Base-by-base conservation (phyloP, 2,797 vertebrate genomes). In the Hirundo rustica region DNA sequence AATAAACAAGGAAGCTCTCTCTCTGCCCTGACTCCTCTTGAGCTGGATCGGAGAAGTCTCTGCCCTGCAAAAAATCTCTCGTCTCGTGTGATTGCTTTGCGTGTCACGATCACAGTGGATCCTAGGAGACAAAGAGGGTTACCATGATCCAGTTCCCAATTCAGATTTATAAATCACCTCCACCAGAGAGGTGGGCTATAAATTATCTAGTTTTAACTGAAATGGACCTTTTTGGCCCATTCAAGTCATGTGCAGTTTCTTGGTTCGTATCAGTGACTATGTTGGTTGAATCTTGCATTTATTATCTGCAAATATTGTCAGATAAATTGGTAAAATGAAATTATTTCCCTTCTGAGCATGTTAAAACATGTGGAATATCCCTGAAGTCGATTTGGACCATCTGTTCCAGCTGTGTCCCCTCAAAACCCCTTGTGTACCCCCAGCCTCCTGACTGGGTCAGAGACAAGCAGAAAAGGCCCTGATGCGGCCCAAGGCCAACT, bases 81-180 rank as follows among this genome's bases (percentile, higher is more conserved):
- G n/a, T n/a, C n/a, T n/a, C n/a, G n/a, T n/a, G n/a, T n/a, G n/a
- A n/a, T n/a, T n/a, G n/a, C n/a, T n/a, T n/a, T n/a, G n/a, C n/a
- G n/a, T n/a, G n/a, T n/a, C n/a, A n/a, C n/a, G n/a, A n/a, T n/a
- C n/a, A n/a, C n/a, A n/a, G n/a, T n/a, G 4, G 47, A 53, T 66
- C 29, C 12, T 8, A 7, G 29, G 40, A 60, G 51, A 8, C 7
- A 75, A 85, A 64, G 2, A 22, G 8, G 3, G 10, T 34, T 53
- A 26, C 16, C 15, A 2, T 1, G 1, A 54, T 13, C 22, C 26
- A 42, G 2, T 32, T 55, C 26, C 30, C 36, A 29, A 7, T 1
- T 26, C 4, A 34, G 29, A 44, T 62, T 54, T 73, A 32, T 27
- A 42, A 74, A 57, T 7, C 7, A 13, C 30, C 34, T 29, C 34